phyloP scores from a whole-genome alignment of 2,797 vertebrate species.

The Aplochiton taeniatus region DNA sequence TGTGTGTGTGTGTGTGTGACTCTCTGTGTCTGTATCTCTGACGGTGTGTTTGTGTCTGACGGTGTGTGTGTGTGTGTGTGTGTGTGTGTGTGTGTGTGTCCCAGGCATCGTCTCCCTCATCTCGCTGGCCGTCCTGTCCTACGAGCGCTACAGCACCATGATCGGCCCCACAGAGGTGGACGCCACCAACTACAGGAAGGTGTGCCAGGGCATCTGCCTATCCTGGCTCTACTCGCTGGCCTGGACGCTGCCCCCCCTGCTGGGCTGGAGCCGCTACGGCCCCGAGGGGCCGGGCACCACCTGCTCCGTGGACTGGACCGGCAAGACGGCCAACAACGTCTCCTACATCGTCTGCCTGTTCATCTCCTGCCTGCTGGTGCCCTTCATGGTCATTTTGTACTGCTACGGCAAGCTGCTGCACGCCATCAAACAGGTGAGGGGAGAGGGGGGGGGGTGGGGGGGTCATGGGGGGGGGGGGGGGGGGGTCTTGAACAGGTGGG shows the following conservation, averaged over 20 bases:
- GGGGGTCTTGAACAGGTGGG: too few relatives aligned
- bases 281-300: conserved; percentile 83
- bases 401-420: conserved; percentile 80
- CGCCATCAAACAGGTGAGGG: conserved; percentile 80
- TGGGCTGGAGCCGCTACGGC: conserved; percentile 84
- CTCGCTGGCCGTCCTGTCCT: conserved; percentile 83
- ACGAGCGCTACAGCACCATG: conserved; percentile 82
- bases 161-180: conserved; percentile 74
- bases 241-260: conserved; percentile 80
- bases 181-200: conserved; percentile 79
- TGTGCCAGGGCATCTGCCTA: conserved; percentile 69
- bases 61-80: not conserved
- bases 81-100: conserved; percentile 7
- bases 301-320: conserved; percentile 83
- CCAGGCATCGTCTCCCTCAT: conserved; percentile 82
- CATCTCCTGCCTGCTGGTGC: conserved; percentile 79
- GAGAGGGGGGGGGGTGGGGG: not conserved
- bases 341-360: conserved; percentile 85
- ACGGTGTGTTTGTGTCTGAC: not conserved
- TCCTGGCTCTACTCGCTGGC: conserved; percentile 82
- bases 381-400: conserved; percentile 80
- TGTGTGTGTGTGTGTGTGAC: not conserved
- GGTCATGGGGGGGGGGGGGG: not conserved
- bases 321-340: conserved; percentile 71
- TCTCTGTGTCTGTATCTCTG: not conserved